Base-by-base conservation (phyloP, 2,797 vertebrate genomes). In the Enteromius anoplus region DNA sequence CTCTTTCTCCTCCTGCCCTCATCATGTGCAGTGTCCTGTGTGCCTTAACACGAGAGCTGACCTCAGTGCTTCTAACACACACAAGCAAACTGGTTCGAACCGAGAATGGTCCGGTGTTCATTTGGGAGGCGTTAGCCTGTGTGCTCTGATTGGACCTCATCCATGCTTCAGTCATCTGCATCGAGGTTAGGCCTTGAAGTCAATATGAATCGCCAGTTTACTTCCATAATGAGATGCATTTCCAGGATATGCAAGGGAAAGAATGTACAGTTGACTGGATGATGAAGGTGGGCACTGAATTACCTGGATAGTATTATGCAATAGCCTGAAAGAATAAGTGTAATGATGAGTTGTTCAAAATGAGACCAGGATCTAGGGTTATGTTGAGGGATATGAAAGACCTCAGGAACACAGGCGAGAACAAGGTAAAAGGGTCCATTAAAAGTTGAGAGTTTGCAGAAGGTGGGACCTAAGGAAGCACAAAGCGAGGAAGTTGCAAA, bases 11-110 rank as follows among this genome's bases (percentile, higher is more conserved):
- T 78, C 42, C 37, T 53, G 42, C 60, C 58, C 70, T 66, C 62
- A 23, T 60, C 79, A 71, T 79, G 60, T 60, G 68, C 49, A 77
- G 83, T 85, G 88, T 88, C 86, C 82, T 75, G 85, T 86, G 83
- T 88, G 89, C 89, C 86, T 88, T 88, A 88, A 86, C 81, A 86
- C 75, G 85, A 87, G 78, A 72, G 71, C 78, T 87, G 86, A 88
- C 88, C 83, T 87, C 84, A 82, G 78, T 53, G 85, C 72, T 81
- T 75, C 81, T 82, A 84, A 84, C 78, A 84, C 80, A 75, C 64
- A 65, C 66, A 81, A 75, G 58, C 62, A 80, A 72, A 82, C 68
- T 69, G 26, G 47, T 53, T 55, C 42, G 37, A 72, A 26, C 34
- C 17, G 42, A 78, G 69, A 77, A n/a, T 68, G 47, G 37, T 49